Evolutionary conservation across 2,888 invertebrate genomes (phyloP).

Genomic region (Diplazon laetatorius): DNA sequence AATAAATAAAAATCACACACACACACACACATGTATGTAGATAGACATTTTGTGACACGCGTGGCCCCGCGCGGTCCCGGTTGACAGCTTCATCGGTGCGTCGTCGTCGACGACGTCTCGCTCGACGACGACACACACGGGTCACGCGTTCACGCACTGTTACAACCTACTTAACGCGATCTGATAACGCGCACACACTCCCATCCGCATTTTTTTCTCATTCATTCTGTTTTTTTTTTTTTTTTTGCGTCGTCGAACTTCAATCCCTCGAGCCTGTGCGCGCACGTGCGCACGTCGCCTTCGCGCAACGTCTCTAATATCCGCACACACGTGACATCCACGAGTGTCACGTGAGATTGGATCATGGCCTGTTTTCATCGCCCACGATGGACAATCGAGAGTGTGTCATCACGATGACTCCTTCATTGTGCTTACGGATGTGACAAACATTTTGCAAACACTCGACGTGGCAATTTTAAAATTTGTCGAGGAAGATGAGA

Average conservation of each 20-base stretch:
- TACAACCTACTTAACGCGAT: slow-evolving; percentile 71
- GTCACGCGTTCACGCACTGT: slow-evolving; percentile 53
- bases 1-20: too few species aligned
- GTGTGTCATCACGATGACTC: slow-evolving; percentile 37
- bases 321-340: slow-evolving; percentile 19
- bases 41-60: slow-evolving; percentile 62
- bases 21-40: too few species aligned
- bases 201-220: slow-evolving; percentile 36
- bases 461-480: background rate
- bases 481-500: background rate
- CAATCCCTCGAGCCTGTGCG: slow-evolving; percentile 62
- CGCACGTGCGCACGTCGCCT: slow-evolving; percentile 6
- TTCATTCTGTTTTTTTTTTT: slow-evolving; percentile 20
- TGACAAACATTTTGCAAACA: too few species aligned
- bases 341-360: slow-evolving; percentile 27
- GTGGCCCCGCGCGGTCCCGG: slow-evolving; percentile 59
- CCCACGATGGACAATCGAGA: slow-evolving; percentile 40
- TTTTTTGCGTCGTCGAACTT: slow-evolving; percentile 41
- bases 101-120: slow-evolving; percentile 14
- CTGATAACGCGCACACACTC: slow-evolving; percentile 65
- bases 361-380: slow-evolving; percentile 45
- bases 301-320: too few species aligned
- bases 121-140: slow-evolving; percentile 17
- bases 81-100: slow-evolving; percentile 75
- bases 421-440: slow-evolving; percentile 1